phyloP scores from a whole-genome alignment of 2,113 vertebrate genomes.

The Cyanistes caeruleus region DNA sequence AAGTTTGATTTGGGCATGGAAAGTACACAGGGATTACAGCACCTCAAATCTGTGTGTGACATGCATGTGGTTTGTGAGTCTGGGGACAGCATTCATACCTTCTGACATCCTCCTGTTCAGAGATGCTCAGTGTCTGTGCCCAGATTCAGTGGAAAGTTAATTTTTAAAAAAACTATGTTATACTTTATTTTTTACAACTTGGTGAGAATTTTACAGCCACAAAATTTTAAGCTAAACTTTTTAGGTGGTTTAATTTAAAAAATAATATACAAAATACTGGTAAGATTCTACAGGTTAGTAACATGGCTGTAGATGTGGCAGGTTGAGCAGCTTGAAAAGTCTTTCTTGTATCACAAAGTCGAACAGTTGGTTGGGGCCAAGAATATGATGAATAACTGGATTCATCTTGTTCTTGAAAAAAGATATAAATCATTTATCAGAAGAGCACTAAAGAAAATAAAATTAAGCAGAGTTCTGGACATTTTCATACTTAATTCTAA shows the following conservation, averaged over 20 bases:
- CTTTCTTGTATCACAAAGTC: background rate
- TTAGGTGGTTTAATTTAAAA: background rate
- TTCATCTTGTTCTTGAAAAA: background rate
- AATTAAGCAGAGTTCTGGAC: background rate
- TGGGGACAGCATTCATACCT: background rate
- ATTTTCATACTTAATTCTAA: background rate
- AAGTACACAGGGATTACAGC: background rate
- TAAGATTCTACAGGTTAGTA: background rate
- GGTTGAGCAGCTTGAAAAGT: background rate
- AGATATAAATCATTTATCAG: background rate
- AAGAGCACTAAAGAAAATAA: background rate
- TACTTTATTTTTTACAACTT: background rate
- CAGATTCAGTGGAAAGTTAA: background rate
- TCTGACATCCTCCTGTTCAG: background rate
- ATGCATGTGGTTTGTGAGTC: background rate
- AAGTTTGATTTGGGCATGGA: background rate
- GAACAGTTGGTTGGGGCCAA: background rate
- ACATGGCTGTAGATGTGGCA: background rate
- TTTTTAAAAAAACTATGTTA: background rate
- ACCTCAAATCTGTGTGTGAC: background rate
- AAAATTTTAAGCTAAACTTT: background rate
- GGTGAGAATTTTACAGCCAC: background rate
- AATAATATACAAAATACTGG: background rate
- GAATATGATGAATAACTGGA: background rate
- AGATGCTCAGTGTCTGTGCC: background rate